phyloP scores from a whole-genome alignment of 2,113 vertebrate species.

The Megaceryle torquata region DNA sequence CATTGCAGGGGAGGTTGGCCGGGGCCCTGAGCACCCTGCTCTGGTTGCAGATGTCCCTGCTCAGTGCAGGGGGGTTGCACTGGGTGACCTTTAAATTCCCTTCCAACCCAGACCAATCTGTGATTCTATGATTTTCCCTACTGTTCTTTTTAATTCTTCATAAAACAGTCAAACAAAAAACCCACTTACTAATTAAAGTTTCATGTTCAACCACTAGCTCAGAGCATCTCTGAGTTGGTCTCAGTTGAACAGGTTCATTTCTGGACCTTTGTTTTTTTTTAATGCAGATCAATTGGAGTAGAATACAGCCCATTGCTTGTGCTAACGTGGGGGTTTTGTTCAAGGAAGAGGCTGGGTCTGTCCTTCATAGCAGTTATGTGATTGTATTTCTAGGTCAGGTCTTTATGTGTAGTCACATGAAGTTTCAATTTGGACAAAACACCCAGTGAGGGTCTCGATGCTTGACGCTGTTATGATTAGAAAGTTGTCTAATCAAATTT shows the following conservation, averaged over 20 bases:
- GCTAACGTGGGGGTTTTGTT: background rate
- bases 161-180: no score
- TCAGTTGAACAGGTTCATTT: background rate
- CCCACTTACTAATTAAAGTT: background rate
- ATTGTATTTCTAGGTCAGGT: conserved; percentile 44
- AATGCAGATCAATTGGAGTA: background rate
- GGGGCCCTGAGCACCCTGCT: background rate
- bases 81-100: background rate
- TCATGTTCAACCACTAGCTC: background rate
- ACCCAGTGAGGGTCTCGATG: background rate
- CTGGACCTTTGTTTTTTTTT: background rate
- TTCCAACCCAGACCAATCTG: background rate
- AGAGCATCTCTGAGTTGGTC: background rate
- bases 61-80: background rate
- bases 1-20: background rate
- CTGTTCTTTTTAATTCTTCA: background rate
- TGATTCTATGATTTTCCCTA: background rate
- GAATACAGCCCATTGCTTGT: background rate
- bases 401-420: conserved; percentile 2
- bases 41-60: background rate
- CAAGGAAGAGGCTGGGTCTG: background rate
- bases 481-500: conserved; percentile 63
- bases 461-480: conserved; percentile 36
- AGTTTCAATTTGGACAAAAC: conserved; percentile 29
- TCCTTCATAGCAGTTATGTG: background rate